phyloP scores from a whole-genome alignment of 1,140 invertebrate species.

The Drosophila virilis region DNA sequence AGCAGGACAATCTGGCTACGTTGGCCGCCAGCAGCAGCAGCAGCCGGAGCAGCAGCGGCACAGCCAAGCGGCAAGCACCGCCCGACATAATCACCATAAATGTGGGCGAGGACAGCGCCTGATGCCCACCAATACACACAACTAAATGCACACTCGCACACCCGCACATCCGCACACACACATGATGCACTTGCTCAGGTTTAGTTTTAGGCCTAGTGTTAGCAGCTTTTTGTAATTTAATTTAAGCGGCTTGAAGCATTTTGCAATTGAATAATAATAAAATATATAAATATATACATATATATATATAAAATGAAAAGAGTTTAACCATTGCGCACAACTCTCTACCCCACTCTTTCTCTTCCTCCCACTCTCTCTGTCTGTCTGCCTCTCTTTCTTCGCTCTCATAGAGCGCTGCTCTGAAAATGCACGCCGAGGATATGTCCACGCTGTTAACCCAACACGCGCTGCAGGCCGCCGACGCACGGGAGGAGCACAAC shows the following conservation, averaged over 20 bases:
- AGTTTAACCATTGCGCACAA: conserved; percentile 10
- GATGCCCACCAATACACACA: conserved; percentile 6
- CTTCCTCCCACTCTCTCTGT: not conserved
- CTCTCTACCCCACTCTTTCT: not conserved
- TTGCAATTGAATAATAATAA: conserved; percentile 54
- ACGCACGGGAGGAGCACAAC: conserved; percentile 78
- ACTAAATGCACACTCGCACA: not conserved
- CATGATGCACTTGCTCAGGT: conserved; percentile 56
- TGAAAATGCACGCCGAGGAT: conserved; percentile 80
- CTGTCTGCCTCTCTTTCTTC: conserved; percentile 2
- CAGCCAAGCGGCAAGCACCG: conserved; percentile 23
- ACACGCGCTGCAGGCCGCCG: conserved; percentile 71
- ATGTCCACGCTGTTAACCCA: conserved; percentile 79
- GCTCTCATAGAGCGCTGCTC: conserved; percentile 54
- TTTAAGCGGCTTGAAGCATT: conserved; percentile 57
- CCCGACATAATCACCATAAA: conserved; percentile 80
- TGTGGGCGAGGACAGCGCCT: conserved; percentile 74
- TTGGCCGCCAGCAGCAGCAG: conserved; percentile 30
- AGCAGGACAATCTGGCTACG: conserved; percentile 66
- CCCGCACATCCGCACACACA: conserved; percentile 20
- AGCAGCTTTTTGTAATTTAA: conserved; percentile 48
- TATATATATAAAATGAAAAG: not conserved
- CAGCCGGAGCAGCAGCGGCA: conserved; percentile 27
- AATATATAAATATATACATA: not conserved
- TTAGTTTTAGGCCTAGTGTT: conserved; percentile 64